Conservation (phyloP, 2,888 invertebrate genomes). For the Tinea pellionella region DNA sequence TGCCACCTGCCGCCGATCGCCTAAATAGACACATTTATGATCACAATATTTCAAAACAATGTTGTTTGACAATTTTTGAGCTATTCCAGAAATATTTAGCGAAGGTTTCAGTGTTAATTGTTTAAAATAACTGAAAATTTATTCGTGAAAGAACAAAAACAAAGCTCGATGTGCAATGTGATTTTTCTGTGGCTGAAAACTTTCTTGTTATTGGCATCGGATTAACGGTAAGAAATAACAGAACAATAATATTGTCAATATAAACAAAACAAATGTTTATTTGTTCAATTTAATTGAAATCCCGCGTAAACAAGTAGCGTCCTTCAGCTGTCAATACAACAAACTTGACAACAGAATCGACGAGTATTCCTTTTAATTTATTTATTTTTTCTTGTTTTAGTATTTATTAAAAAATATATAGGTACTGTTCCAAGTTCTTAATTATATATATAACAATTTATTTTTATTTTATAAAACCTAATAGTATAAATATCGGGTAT, state of each 20-base stretch:
- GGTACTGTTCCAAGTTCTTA: too few relatives aligned
- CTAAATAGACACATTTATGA: conserved; percentile 16
- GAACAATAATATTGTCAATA: not conserved
- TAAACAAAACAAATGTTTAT: not conserved
- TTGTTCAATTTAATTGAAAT: not conserved
- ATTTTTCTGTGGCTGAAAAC: not conserved
- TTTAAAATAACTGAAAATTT: not conserved
- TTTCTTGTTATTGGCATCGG: not conserved
- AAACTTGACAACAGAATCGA: not conserved
- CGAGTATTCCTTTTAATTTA: not conserved
- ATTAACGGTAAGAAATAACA: conserved; percentile 2
- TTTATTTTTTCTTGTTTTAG: not conserved
- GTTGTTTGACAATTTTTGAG: not conserved
- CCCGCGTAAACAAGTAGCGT: conserved; percentile 5
- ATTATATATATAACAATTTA: too few relatives aligned
- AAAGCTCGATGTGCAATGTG: conserved; percentile 3
- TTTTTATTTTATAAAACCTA: too few relatives aligned
- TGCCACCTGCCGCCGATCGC: conserved; percentile 42
- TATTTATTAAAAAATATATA: not conserved
- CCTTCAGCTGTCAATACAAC: not conserved
- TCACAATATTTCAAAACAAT: not conserved
- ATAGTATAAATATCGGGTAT: not conserved
- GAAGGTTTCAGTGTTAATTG: not conserved
- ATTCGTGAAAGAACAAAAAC: not conserved
- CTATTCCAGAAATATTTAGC: not conserved